Evolutionary conservation across 2,797 vertebrate genomes (phyloP).

Genomic region (Lagocephalus sceleratus): DNA sequence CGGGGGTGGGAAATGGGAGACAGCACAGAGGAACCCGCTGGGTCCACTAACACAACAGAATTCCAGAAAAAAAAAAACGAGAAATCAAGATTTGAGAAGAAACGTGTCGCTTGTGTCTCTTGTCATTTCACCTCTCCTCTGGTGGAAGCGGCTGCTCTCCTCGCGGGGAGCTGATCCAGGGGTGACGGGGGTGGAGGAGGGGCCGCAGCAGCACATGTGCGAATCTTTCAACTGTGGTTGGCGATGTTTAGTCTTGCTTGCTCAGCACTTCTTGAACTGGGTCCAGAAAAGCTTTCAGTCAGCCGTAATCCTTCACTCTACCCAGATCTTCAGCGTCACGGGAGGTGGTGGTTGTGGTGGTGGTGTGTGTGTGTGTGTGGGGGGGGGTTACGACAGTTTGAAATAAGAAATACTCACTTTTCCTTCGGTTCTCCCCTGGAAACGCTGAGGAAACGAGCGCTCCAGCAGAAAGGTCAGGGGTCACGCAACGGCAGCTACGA

Average conservation of each 20-base stretch:
- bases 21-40: constrained; percentile 13
- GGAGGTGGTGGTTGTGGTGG: too few relatives aligned
- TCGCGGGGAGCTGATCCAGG: constrained; percentile 59
- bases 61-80: constrained; percentile 1
- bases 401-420: too few relatives aligned
- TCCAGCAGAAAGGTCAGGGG: too few relatives aligned
- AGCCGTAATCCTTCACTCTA: constrained; percentile 71
- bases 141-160: constrained; percentile 52
- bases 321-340: constrained; percentile 48
- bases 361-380: too few relatives aligned
- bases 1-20: constrained; percentile 22
- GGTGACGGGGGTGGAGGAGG: constrained; percentile 45
- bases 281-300: constrained; percentile 94
- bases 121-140: background rate
- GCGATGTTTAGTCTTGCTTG: constrained; percentile 81
- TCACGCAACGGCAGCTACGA: too few relatives aligned
- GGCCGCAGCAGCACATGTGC: constrained; percentile 66
- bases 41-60: constrained; percentile 36
- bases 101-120: too few relatives aligned
- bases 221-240: constrained; percentile 74
- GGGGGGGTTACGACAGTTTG: too few relatives aligned
- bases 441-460: constrained; percentile 12
- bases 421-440: constrained; percentile 17
- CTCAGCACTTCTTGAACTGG: constrained; percentile 84
- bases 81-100: background rate